phyloP scores from a whole-genome alignment of 2,888 invertebrate species.

The Caenorhabditis doughertyi region DNA sequence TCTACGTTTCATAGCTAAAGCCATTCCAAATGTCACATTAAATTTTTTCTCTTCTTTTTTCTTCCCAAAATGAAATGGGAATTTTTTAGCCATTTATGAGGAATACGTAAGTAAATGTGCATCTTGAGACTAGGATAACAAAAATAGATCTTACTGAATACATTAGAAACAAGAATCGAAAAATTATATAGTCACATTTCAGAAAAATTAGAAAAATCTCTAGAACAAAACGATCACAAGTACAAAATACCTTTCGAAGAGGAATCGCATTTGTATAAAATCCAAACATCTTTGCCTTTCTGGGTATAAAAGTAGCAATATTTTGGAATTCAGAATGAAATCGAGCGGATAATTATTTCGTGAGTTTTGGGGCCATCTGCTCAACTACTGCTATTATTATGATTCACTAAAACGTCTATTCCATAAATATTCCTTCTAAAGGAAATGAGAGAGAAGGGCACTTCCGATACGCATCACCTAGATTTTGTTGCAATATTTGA shows the following conservation, averaged over 20 bases:
- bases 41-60: slow-evolving; percentile 7
- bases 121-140: neutral
- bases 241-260: too few species aligned
- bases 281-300: neutral
- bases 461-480: slow-evolving; percentile 31
- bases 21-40: slow-evolving; percentile 24
- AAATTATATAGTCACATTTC: too few species aligned
- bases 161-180: neutral
- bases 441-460: neutral
- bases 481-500: slow-evolving; percentile 40
- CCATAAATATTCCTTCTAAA: slow-evolving; percentile 3
- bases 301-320: neutral
- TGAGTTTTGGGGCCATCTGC: slow-evolving; percentile 11
- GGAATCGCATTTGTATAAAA: too few species aligned
- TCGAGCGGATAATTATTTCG: slow-evolving; percentile 23
- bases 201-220: too few species aligned
- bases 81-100: neutral
- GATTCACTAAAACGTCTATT: neutral
- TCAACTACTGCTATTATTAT: slow-evolving; percentile 18
- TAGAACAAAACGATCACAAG: too few species aligned
- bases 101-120: slow-evolving; percentile 22
- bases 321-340: slow-evolving; percentile 17
- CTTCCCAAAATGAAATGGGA: neutral
- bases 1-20: neutral
- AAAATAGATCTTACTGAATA: neutral